These are phyloP conservation scores for Chrysolina oricalcia DNA, from an alignment of 2,888 invertebrate species.

Conservation along the genomic window DNA sequence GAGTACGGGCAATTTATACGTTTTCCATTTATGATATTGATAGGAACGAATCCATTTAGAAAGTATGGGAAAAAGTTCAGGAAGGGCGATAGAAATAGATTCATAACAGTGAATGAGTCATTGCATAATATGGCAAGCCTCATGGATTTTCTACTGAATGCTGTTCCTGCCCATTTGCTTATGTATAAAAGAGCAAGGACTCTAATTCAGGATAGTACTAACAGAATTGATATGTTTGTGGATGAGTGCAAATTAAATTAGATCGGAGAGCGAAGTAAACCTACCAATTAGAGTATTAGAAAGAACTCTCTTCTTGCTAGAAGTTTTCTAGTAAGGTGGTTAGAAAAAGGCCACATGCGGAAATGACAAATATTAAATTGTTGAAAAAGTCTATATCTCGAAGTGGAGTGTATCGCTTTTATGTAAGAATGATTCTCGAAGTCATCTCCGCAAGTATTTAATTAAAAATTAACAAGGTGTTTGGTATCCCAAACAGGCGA, in stretches of 20 bases:
- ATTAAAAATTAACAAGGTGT: no score
- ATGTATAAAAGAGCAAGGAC: conserved; percentile 20
- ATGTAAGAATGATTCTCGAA: no score
- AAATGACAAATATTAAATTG: no score
- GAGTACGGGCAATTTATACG: conserved; percentile 48
- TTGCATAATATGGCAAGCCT: conserved; percentile 35
- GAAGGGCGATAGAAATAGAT: conserved; percentile 37
- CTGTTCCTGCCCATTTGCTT: conserved; percentile 28
- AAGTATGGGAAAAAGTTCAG: conserved; percentile 43
- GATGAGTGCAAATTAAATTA: not conserved
- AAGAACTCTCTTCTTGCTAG: no score
- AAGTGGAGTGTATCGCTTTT: no score
- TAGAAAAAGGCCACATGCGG: no score
- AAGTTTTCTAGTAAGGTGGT: no score
- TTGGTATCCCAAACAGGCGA: no score
- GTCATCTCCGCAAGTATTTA: no score
- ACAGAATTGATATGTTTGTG: conserved; percentile 2
- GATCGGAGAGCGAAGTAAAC: no score
- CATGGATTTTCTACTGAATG: conserved; percentile 23
- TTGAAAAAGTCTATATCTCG: no score
- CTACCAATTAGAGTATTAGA: no score
- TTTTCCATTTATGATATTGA: conserved; percentile 53
- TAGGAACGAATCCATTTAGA: conserved; percentile 50
- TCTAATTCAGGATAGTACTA: not conserved
- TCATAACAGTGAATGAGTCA: conserved; percentile 40